phyloP scores from a whole-genome alignment of 2,797 vertebrate genomes.

The Lagodon rhomboides region DNA sequence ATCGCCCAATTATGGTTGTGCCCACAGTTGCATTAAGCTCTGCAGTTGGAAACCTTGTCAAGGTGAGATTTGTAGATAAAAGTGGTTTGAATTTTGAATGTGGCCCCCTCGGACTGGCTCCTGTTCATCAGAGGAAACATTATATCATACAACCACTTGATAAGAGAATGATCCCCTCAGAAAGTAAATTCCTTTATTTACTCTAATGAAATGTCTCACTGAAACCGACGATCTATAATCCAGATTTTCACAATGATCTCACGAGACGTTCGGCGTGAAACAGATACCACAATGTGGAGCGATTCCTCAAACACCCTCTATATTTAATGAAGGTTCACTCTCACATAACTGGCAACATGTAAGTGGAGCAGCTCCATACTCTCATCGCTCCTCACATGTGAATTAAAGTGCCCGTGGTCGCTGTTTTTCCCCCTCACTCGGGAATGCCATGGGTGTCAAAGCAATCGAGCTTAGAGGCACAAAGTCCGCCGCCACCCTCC shows the following conservation, averaged over 20 bases:
- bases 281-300: not conserved
- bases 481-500: constrained; percentile 57
- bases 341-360: constrained; percentile 18
- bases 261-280: not conserved
- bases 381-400: constrained; percentile 28
- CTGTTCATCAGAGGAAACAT: not conserved
- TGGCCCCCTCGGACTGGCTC: not conserved
- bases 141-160: not conserved
- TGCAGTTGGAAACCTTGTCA: constrained; percentile 16
- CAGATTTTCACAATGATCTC: constrained; percentile 1
- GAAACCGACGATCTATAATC: not conserved
- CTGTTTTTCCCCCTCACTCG: constrained; percentile 36
- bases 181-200: not conserved
- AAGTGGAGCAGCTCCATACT: constrained; percentile 9
- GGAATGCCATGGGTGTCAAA: constrained; percentile 72
- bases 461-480: constrained; percentile 68
- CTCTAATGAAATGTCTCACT: not conserved
- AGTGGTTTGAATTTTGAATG: constrained; percentile 2
- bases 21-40: constrained; percentile 21
- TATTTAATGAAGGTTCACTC: constrained; percentile 35
- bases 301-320: constrained; percentile 19
- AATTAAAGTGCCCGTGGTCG: constrained; percentile 32
- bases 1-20: constrained; percentile 12
- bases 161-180: constrained; percentile 1
- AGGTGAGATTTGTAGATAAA: constrained; percentile 27